Base-by-base conservation (phyloP, 2,113 vertebrate species). In the Hucho hucho region DNA sequence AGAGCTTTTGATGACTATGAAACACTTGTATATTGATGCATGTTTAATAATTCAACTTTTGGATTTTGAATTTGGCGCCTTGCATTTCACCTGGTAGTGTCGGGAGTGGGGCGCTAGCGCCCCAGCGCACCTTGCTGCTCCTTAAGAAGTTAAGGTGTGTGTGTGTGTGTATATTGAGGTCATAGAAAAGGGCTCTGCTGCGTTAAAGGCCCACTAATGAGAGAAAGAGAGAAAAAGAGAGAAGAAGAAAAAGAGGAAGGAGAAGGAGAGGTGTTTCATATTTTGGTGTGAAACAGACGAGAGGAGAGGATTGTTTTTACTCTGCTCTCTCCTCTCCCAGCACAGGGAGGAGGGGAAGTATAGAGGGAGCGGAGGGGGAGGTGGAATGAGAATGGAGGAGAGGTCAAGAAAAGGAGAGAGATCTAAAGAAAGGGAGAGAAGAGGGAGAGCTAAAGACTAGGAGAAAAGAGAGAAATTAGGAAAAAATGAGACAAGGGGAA, bases 401-500 rank as follows among this genome's bases (percentile, higher is more conserved):
- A 29, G 68, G 69, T 72, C 53, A 28, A 71, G n/a, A 69, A 75
- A 64, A 66, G 7, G 72, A 75, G 75, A 29, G 69, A 78, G 75
- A 84, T 9, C 3, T 3, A 82, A 83, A 61, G 74, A 86, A 74
- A 53, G 87, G 81, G 70, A 69, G 72, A 74, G 68, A 72, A 70
- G 73, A 82, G 80, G 81, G 43, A 46, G 22, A 59, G 69, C 46
- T 4, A 20, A 16, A 59, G 22, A 26, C 1, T 37, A 26, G 66
- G 26, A 20, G 66, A 26, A 66, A 29, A 28, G 12, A 26, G 11
- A 13, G 25, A 65, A 66, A 13, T 14, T 29, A n/a, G 25, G 4
- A 37, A 64, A 46, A 46, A 3, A 5, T 3, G 1, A 26, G 26
- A 26, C 26, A 1, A 26, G 26, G 26, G 2, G 26, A 26, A 43